Conservation (phyloP, 2,113 vertebrate genomes). For the Anguilla japonica region DNA sequence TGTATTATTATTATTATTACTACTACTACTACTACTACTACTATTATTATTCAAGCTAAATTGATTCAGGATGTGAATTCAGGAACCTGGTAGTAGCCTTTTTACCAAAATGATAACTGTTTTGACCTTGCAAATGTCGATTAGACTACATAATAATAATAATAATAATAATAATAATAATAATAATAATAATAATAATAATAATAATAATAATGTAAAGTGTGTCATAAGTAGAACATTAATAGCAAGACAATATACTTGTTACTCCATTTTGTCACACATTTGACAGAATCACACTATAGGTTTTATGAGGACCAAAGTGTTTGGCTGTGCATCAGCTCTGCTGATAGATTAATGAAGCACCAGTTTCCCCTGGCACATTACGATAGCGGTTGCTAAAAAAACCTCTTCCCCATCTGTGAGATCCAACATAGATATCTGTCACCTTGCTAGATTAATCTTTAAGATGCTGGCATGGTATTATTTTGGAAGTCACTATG, state of each 20-base stretch:
- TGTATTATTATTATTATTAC: not conserved
- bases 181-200: no score
- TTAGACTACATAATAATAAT: not conserved
- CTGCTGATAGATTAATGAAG: slow-evolving; percentile 23
- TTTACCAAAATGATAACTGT: no score
- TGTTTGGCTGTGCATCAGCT: slow-evolving; percentile 15
- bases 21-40: not conserved
- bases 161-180: no score
- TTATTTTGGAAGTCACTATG: slow-evolving; percentile 9
- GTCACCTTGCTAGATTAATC: slow-evolving; percentile 2
- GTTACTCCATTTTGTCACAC: not conserved
- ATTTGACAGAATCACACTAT: not conserved
- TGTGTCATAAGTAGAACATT: not conserved
- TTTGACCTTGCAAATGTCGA: no score
- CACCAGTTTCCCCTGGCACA: slow-evolving; percentile 1
- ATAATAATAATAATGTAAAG: not conserved
- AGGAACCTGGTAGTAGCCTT: no score
- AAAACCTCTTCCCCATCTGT: not conserved
- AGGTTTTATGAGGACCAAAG: not conserved
- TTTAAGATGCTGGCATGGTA: not conserved
- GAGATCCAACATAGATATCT: not conserved
- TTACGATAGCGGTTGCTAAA: not conserved
- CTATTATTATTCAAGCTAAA: not conserved
- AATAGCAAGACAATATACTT: not conserved
- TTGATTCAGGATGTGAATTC: no score